These are phyloP conservation scores for Hystrix cristata DNA, from an alignment of 2,113 vertebrate genomes.

Conservation along the genomic window DNA sequence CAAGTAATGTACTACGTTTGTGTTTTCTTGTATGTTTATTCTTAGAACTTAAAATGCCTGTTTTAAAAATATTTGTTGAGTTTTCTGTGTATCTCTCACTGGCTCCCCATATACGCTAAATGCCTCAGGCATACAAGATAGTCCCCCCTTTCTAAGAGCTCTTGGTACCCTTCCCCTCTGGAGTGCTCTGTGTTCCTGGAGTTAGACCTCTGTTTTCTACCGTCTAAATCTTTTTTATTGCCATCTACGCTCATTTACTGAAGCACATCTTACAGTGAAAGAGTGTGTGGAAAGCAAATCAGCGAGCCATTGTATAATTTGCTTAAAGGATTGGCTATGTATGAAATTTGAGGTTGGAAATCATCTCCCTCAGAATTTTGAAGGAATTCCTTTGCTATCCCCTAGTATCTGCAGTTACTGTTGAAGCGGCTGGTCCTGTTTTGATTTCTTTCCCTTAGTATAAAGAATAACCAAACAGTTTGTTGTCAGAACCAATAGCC, in stretches of 20 bases:
- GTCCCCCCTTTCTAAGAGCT: not conserved
- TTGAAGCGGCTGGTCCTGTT: constrained; percentile 22
- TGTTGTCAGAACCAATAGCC: constrained; percentile 37
- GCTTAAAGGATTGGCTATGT: not conserved
- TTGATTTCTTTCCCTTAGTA: constrained; percentile 54
- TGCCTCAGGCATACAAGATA: not conserved
- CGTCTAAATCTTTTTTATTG: constrained; percentile 12
- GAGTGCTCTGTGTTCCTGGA: not conserved
- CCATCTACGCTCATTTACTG: not conserved
- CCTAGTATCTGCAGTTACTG: not conserved
- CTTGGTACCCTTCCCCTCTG: not conserved
- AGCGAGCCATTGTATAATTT: constrained; percentile 31
- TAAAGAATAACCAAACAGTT: not conserved
- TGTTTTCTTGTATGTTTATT: constrained; percentile 45
- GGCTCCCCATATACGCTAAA: not conserved
- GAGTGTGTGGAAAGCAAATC: not conserved
- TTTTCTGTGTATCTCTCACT: not conserved
- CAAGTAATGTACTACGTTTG: not conserved
- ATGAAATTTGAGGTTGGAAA: constrained; percentile 48
- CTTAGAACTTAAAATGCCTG: not conserved
- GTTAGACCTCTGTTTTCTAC: constrained; percentile 1
- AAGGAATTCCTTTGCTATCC: not conserved
- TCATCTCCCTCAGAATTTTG: constrained; percentile 43
- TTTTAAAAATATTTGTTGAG: constrained; percentile 10
- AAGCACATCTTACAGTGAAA: constrained; percentile 1